These are phyloP conservation scores for Drosophila gaucha DNA, from an alignment of 2,888 invertebrate species.

Conservation along the genomic window DNA sequence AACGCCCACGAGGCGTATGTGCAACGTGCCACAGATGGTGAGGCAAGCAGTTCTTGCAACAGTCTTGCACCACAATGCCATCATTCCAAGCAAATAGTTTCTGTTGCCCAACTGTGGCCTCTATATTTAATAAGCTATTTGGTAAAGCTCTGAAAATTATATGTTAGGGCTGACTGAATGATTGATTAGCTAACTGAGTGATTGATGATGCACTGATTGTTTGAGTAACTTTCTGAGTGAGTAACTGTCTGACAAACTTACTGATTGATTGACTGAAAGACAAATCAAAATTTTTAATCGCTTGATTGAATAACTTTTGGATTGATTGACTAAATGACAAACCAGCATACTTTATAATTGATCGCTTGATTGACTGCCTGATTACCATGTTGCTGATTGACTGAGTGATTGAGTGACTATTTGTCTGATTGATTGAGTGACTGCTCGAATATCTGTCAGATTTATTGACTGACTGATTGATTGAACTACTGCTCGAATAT, in stretches of 20 bases:
- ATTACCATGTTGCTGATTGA: no score
- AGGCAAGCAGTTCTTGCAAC: constrained; percentile 16
- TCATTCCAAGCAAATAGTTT: constrained; percentile 9
- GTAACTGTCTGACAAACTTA: not conserved
- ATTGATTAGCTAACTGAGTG: not conserved
- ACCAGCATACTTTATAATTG: no score
- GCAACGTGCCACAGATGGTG: constrained; percentile 26
- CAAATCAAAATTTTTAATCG: no score
- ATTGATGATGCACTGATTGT: no score
- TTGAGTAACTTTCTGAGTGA: no score
- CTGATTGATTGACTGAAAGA: not conserved
- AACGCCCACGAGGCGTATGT: constrained; percentile 54
- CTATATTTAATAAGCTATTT: no score
- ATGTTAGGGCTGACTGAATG: constrained; percentile 1
- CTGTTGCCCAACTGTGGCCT: not conserved
- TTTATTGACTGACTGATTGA: not conserved
- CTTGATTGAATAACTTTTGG: no score
- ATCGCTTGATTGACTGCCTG: no score
- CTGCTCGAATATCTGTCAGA: no score
- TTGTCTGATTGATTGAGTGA: not conserved
- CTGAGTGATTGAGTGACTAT: not conserved
- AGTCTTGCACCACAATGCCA: constrained; percentile 24
- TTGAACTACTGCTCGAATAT: not conserved
- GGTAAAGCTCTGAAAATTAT: no score
- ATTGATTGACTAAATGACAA: no score